Evolutionary conservation across 2,888 invertebrate genomes (phyloP).

Genomic region (Torymus aiolomorphi): DNA sequence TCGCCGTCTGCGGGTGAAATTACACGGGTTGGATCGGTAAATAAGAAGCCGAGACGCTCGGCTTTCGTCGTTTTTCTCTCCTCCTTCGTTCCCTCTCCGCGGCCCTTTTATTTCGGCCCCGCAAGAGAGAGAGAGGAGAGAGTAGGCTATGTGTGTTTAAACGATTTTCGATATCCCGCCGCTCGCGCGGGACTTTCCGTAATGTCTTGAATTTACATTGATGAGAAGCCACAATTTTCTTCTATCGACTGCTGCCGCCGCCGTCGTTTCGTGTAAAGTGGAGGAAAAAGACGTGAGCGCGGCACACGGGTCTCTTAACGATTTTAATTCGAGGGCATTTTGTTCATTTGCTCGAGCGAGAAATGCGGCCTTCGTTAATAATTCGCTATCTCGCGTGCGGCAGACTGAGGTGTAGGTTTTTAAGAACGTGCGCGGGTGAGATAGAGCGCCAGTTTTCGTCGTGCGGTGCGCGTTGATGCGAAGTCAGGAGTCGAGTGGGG

Average conservation of each 20-base stretch:
- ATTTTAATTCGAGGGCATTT: constrained; percentile 36
- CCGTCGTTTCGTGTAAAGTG: neutral
- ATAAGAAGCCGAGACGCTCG: constrained; percentile 33
- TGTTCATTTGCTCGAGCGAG: constrained; percentile 12
- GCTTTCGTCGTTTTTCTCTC: no score
- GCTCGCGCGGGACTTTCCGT: constrained; percentile 30
- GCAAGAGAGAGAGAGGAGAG: no score
- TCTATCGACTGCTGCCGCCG: constrained; percentile 7
- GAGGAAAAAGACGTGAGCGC: neutral
- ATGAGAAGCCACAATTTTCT: constrained; percentile 48
- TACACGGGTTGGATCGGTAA: constrained; percentile 48
- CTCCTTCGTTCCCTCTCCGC: neutral
- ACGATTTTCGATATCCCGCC: constrained; percentile 56
- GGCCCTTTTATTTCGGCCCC: neutral
- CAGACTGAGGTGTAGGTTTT: no score
- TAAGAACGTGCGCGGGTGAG: no score
- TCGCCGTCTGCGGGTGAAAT: constrained; percentile 26
- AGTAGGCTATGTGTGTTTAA: constrained; percentile 40
- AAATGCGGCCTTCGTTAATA: constrained; percentile 18
- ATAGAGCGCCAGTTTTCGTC: no score
- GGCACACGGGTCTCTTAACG: neutral
- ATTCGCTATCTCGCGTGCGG: constrained; percentile 16
- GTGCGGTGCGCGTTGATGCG: no score
- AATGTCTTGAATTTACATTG: constrained; percentile 54
- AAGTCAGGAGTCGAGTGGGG: no score